Percentiles rank a stretch among this genome's conserved stretches.
These are phyloP conservation scores for Achlya flavicornis DNA, from an alignment of 2,888 invertebrate genomes.

Conservation along the genomic window DNA sequence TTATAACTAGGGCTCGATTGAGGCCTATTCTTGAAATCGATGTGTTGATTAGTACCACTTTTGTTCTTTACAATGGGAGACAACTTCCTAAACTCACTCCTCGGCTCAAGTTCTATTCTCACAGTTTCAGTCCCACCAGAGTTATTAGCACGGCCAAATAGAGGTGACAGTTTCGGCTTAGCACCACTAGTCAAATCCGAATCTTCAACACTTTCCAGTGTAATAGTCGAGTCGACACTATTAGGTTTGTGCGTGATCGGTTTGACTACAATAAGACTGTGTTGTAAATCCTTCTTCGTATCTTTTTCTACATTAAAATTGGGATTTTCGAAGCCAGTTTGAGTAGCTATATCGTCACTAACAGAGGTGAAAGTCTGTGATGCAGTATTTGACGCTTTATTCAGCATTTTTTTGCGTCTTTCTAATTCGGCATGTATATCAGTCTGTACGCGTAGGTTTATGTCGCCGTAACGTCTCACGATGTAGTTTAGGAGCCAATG, in stretches of 20 bases:
- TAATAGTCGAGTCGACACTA: constrained; percentile 72
- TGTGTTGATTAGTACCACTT: constrained; percentile 57
- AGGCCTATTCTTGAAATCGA: constrained; percentile 71
- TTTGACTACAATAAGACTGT: constrained; percentile 70
- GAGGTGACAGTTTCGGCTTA: constrained; percentile 73
- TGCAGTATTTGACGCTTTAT: constrained; percentile 64
- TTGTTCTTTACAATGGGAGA: constrained; percentile 70
- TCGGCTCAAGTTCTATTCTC: constrained; percentile 71
- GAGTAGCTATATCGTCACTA: constrained; percentile 71
- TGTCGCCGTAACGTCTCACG: constrained; percentile 85
- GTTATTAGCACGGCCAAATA: constrained; percentile 66
- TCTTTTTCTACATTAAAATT: constrained; percentile 60
- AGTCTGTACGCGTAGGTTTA: constrained; percentile 87
- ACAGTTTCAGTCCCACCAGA: constrained; percentile 55
- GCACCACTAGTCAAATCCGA: constrained; percentile 54
- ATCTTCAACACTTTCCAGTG: constrained; percentile 69
- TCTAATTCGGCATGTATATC: constrained; percentile 82
- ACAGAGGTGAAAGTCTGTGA: constrained; percentile 60
- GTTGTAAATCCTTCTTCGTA: constrained; percentile 39
- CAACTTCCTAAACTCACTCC: constrained; percentile 70
- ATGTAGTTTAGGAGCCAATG: constrained; percentile 89
- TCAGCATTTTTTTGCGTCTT: constrained; percentile 71
- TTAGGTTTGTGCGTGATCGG: constrained; percentile 56
- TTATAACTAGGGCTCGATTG: constrained; percentile 73
- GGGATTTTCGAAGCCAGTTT: constrained; percentile 79